phyloP scores from a whole-genome alignment of 2,113 vertebrate genomes.

The Oreochromis tanganicae region DNA sequence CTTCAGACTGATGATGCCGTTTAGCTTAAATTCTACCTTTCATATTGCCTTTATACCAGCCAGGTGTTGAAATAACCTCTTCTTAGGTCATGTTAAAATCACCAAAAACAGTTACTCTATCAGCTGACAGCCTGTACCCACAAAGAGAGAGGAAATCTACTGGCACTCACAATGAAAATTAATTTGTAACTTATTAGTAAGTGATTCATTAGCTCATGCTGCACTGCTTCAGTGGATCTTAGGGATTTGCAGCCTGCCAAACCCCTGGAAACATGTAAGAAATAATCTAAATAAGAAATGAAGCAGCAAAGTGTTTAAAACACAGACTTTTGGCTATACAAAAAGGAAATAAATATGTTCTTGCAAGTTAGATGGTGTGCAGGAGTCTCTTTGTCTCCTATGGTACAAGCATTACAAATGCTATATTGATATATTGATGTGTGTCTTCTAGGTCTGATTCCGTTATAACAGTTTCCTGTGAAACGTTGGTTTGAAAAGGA shows the following conservation, averaged over 20 bases:
- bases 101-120: not conserved
- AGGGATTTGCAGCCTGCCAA: not conserved
- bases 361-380: not conserved
- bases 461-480: not conserved
- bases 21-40: not conserved
- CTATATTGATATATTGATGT: not conserved
- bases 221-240: not conserved
- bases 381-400: not conserved
- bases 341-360: not conserved
- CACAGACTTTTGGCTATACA: not conserved
- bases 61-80: not conserved
- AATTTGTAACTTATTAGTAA: not conserved
- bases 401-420: not conserved
- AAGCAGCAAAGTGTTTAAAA: not conserved
- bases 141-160: not conserved
- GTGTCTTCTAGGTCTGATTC: not conserved
- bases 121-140: not conserved
- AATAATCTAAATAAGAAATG: not conserved
- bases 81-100: not conserved
- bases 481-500: not conserved
- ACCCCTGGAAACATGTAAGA: not conserved
- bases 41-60: not conserved
- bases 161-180: not conserved
- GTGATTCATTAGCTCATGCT: not conserved
- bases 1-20: not conserved